phyloP scores from a whole-genome alignment of 2,797 vertebrate species.

The Podarcis siculus region DNA sequence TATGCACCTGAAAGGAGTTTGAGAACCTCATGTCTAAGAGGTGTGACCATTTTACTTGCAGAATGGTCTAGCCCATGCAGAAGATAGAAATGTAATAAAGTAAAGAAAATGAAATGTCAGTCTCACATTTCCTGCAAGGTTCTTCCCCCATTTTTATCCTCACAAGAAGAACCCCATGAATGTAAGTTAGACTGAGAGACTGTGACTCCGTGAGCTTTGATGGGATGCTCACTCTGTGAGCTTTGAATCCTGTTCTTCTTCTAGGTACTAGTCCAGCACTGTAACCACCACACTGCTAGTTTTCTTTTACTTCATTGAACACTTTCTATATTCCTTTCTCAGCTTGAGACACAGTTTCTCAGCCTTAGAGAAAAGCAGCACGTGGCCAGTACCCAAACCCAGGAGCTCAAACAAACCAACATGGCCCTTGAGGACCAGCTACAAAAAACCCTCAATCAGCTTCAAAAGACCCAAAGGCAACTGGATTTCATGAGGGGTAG shows the following conservation, averaged over 20 bases:
- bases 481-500: slow-evolving; percentile 49
- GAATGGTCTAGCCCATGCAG: not conserved
- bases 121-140: too few species aligned
- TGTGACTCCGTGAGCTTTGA: too few species aligned
- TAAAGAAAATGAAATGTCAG: too few species aligned
- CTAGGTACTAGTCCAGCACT: too few species aligned
- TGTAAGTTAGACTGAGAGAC: too few species aligned
- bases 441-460: slow-evolving; percentile 69
- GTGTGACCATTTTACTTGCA: not conserved
- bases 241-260: too few species aligned
- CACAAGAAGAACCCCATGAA: too few species aligned
- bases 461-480: slow-evolving; percentile 67
- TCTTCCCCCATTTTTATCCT: too few species aligned
- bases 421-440: slow-evolving; percentile 65
- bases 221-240: too few species aligned
- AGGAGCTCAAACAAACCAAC: slow-evolving; percentile 70
- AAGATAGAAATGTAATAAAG: not conserved
- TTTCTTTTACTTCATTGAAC: not conserved
- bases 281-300: too few species aligned
- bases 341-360: slow-evolving; percentile 76
- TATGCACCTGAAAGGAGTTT: not conserved
- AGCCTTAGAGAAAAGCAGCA: slow-evolving; percentile 64
- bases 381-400: slow-evolving; percentile 61
- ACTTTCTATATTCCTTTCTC: not conserved
- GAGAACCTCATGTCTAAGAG: not conserved